Conservation (phyloP, 2,888 invertebrate genomes). For the Parnassius mnemosyne region DNA sequence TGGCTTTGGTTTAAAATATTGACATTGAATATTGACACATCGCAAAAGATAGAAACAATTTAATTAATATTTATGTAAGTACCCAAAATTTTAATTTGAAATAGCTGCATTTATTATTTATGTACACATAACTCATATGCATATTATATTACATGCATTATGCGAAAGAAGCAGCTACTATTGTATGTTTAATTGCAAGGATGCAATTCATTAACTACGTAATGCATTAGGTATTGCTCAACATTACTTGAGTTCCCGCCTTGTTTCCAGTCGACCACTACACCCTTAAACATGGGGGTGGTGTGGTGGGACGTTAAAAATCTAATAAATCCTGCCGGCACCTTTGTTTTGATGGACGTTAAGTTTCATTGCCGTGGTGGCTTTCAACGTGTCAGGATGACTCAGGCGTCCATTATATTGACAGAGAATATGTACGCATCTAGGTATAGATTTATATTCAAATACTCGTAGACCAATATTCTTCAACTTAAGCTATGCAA, state of each 20-base stretch:
- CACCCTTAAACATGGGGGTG: conserved; percentile 1
- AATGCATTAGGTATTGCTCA: conserved; percentile 7
- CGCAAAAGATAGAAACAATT: too few species aligned
- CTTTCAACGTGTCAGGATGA: conserved; percentile 2
- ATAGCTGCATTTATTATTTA: too few species aligned
- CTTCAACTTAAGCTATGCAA: too few species aligned
- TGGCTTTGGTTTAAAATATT: too few species aligned
- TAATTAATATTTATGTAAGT: too few species aligned
- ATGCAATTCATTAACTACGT: conserved; percentile 15
- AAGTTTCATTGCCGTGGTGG: not conserved
- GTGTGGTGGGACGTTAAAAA: not conserved
- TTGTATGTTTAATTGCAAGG: conserved; percentile 11
- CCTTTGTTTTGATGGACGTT: conserved; percentile 18
- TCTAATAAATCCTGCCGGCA: conserved; percentile 13
- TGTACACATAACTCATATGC: too few species aligned
- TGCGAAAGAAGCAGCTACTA: conserved; percentile 1
- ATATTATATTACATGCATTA: not conserved
- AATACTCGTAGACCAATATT: too few species aligned
- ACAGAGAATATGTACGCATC: too few species aligned
- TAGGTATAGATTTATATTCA: too few species aligned
- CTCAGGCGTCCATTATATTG: too few species aligned
- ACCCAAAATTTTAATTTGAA: too few species aligned
- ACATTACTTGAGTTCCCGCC: not conserved
- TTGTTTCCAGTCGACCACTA: conserved; percentile 1
- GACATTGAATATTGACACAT: too few species aligned